Conservation (phyloP, 2,113 vertebrate species). For the Gasterosteus aculeatus region DNA sequence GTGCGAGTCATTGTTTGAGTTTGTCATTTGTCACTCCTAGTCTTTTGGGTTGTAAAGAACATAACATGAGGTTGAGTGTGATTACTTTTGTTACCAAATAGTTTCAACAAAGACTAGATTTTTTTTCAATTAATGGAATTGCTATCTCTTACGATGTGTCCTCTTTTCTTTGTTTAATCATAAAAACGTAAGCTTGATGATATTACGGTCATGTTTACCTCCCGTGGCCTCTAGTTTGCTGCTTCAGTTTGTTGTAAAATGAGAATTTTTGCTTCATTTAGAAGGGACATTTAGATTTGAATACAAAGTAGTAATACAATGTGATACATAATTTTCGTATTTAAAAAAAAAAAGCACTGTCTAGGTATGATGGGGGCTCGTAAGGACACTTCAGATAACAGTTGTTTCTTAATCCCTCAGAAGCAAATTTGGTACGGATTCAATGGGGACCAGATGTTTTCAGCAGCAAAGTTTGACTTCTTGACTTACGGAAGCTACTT, state of each 20-base stretch:
- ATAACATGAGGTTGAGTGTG: too few relatives aligned
- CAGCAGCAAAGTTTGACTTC: constrained; percentile 13
- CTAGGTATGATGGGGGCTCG: not conserved
- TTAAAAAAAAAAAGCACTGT: not conserved
- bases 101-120: not conserved
- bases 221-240: not conserved
- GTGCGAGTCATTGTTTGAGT: not conserved
- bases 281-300: not conserved
- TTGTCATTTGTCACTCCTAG: not conserved
- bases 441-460: constrained; percentile 19
- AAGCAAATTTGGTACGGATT: constrained; percentile 1
- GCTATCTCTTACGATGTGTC: not conserved
- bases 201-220: not conserved
- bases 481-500: not conserved
- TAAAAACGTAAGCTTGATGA: not conserved
- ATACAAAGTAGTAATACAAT: not conserved
- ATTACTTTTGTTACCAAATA: not conserved
- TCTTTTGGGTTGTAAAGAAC: not conserved
- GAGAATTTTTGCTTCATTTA: not conserved
- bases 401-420: not conserved
- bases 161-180: not conserved
- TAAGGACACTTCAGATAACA: not conserved
- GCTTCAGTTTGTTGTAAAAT: constrained; percentile 6
- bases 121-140: not conserved
- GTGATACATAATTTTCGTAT: not conserved